Percentiles rank a stretch among this genome's conserved stretches.
phyloP scores from a whole-genome alignment of 1,140 invertebrate species.

The Drosophila ficusphila region DNA sequence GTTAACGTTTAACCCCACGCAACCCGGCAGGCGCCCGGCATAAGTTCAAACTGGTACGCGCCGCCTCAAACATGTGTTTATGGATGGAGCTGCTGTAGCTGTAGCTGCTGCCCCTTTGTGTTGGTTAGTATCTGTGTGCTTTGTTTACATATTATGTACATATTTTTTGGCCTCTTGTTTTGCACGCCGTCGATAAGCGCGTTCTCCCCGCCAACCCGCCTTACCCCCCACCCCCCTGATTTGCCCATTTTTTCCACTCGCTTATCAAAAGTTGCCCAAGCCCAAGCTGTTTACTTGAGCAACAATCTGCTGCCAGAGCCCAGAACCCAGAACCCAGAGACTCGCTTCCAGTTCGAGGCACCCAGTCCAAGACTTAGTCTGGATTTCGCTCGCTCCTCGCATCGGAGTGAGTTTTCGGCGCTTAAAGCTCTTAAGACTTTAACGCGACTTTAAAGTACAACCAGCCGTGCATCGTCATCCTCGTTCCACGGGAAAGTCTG shows the following conservation, averaged over 20 bases:
- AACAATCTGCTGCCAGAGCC: slow-evolving; percentile 71
- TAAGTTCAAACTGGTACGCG: slow-evolving; percentile 68
- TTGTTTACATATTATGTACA: slow-evolving; percentile 80
- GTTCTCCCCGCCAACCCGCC: neutral
- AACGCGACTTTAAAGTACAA: slow-evolving; percentile 74
- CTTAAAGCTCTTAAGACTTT: slow-evolving; percentile 71
- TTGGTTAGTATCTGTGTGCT: slow-evolving; percentile 22
- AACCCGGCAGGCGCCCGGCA: slow-evolving; percentile 26
- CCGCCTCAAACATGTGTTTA: slow-evolving; percentile 75
- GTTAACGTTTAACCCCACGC: slow-evolving; percentile 27
- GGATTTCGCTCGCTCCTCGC: slow-evolving; percentile 7
- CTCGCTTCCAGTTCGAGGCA: slow-evolving; percentile 3
- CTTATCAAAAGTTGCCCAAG: slow-evolving; percentile 76
- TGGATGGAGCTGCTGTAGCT: slow-evolving; percentile 20
- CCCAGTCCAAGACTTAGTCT: slow-evolving; percentile 31
- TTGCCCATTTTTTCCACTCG: slow-evolving; percentile 12
- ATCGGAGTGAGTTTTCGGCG: slow-evolving; percentile 9
- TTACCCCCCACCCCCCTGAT: too few species aligned
- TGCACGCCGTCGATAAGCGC: slow-evolving; percentile 69
- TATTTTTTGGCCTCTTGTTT: slow-evolving; percentile 81
- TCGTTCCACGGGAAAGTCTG: slow-evolving; percentile 5
- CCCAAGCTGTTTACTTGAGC: slow-evolving; percentile 78
- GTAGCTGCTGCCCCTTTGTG: neutral
- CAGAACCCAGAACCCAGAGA: slow-evolving; percentile 2
- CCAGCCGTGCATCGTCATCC: slow-evolving; percentile 37